These are phyloP conservation scores for Abrostola triplasia DNA, from an alignment of 2,888 invertebrate species.

Conservation along the genomic window DNA sequence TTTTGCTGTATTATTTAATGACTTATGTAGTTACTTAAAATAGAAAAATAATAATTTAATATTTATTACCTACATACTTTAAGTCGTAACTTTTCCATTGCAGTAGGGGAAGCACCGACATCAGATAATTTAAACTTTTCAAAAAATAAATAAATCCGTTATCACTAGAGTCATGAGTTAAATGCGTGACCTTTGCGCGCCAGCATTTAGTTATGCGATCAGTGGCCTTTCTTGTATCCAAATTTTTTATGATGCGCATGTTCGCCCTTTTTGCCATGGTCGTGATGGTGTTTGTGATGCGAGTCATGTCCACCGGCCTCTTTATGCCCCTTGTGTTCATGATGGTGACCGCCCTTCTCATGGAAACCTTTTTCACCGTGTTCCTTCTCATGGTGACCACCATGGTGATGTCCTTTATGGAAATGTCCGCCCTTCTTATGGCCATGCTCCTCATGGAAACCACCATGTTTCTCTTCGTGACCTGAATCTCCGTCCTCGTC, in stretches of 20 bases:
- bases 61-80: slow-evolving; percentile 53
- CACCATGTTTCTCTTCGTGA: slow-evolving; percentile 94
- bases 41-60: slow-evolving; percentile 62
- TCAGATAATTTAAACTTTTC: slow-evolving; percentile 44
- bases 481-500: slow-evolving; percentile 95
- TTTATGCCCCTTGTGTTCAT: slow-evolving; percentile 94
- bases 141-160: slow-evolving; percentile 59
- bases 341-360: slow-evolving; percentile 94
- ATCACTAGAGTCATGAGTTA: slow-evolving; percentile 45
- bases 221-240: slow-evolving; percentile 90
- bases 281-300: slow-evolving; percentile 92
- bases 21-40: slow-evolving; percentile 54
- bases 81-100: slow-evolving; percentile 31
- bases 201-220: slow-evolving; percentile 37
- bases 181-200: slow-evolving; percentile 26
- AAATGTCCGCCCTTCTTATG: slow-evolving; percentile 94
- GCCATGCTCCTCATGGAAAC: slow-evolving; percentile 93
- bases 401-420: slow-evolving; percentile 94
- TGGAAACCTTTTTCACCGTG: slow-evolving; percentile 94
- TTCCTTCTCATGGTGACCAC: slow-evolving; percentile 92
- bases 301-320: slow-evolving; percentile 93
- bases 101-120: slow-evolving; percentile 31
- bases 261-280: slow-evolving; percentile 94
- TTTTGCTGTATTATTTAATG: slow-evolving; percentile 46
- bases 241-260: slow-evolving; percentile 94